Conservation (phyloP, 2,113 vertebrate species). For the Cettia cetti region DNA sequence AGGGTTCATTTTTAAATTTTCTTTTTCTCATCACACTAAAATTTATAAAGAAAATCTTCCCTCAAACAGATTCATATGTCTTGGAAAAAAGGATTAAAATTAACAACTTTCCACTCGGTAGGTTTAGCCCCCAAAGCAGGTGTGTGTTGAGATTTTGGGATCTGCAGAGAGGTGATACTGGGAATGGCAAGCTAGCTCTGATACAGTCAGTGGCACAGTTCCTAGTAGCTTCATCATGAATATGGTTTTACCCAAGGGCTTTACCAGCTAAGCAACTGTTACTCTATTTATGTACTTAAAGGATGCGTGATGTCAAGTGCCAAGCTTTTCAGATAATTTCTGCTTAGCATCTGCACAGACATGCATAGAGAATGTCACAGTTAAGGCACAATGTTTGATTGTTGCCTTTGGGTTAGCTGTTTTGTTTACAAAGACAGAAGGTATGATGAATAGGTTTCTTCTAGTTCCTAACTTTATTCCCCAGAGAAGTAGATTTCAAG, state of each 20-base stretch:
- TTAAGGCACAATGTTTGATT: background rate
- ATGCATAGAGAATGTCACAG: background rate
- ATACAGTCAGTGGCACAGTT: background rate
- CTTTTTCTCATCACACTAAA: background rate
- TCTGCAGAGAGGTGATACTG: background rate
- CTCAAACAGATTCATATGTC: background rate
- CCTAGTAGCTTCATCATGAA: background rate
- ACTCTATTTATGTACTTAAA: background rate
- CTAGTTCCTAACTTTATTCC: background rate
- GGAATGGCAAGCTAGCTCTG: background rate
- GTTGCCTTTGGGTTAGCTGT: background rate
- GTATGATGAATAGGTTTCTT: background rate
- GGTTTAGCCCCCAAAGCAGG: background rate
- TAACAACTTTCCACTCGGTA: background rate
- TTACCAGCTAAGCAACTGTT: conserved; percentile 8
- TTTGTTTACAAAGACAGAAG: background rate
- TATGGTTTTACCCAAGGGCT: background rate
- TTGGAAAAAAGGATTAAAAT: background rate
- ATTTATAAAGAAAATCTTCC: background rate
- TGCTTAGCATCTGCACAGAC: background rate
- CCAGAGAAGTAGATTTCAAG: background rate
- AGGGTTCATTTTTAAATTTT: background rate
- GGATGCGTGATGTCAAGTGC: background rate
- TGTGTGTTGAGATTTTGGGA: background rate
- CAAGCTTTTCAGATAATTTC: conserved; percentile 3